Evolutionary conservation across 2,797 vertebrate species (phyloP).

Genomic region (Crotalus adamanteus): DNA sequence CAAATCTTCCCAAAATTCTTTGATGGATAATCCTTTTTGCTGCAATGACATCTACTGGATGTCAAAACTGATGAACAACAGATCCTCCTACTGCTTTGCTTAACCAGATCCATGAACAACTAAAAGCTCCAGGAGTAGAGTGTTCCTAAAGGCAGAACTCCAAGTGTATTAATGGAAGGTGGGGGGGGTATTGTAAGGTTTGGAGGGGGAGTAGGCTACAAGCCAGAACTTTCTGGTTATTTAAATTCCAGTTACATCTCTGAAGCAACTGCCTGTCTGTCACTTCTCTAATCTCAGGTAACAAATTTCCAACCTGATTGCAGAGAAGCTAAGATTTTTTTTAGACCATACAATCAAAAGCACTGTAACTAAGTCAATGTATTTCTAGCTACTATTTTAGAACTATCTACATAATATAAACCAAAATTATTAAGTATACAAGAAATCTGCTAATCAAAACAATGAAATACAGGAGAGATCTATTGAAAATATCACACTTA

Average conservation of each 20-base stretch:
- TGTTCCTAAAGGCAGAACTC: slow-evolving; percentile 29
- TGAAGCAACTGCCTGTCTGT: slow-evolving; percentile 62
- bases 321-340: slow-evolving; percentile 26
- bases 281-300: slow-evolving; percentile 53
- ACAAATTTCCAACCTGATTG: slow-evolving; percentile 50
- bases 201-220: background rate
- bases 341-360: slow-evolving; percentile 29
- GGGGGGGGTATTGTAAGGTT: background rate
- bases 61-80: slow-evolving; percentile 37
- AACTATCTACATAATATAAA: slow-evolving; percentile 45
- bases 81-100: slow-evolving; percentile 20
- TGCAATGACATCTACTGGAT: slow-evolving; percentile 46
- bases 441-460: slow-evolving; percentile 51
- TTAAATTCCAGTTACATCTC: slow-evolving; percentile 37
- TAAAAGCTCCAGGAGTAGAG: background rate
- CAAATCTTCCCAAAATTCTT: slow-evolving; percentile 38
- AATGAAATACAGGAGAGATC: slow-evolving; percentile 33
- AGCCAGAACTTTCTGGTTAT: background rate
- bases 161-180: background rate
- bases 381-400: slow-evolving; percentile 50
- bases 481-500: slow-evolving; percentile 33
- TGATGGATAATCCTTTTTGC: slow-evolving; percentile 37
- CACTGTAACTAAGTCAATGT: slow-evolving; percentile 21
- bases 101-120: slow-evolving; percentile 27
- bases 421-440: slow-evolving; percentile 53